Evolutionary conservation across 2,888 invertebrate species (phyloP), one percentile per base, ranked within the genome.

Genomic region (Biston stratarius): DNA sequence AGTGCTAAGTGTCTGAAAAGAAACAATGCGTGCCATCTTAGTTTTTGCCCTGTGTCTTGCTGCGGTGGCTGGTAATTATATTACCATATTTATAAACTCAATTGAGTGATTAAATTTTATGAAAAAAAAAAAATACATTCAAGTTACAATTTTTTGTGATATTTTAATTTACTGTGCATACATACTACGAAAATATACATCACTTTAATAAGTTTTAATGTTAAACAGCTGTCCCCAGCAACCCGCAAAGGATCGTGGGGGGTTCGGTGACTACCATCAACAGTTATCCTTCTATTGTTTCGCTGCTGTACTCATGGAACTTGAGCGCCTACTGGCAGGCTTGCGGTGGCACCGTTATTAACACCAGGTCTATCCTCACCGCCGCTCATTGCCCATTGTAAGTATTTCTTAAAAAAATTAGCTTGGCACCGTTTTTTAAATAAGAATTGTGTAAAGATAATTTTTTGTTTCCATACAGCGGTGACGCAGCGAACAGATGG

Each of bases 341-440:
- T 0, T 84, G 85, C 52, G 83, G 79, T 8, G 83, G 83, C 6
- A 67, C 77, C 34, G 75, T 85, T 14, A 53, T 85, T n/a, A 85
- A 79, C 53, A 76, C 63, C 34, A 75, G 77, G 12, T 55, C 79
- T 51, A 64, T 83, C 5, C 72, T 84, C 3, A 74, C 83, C 5
- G 81, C 83, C 3, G 84, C 83, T 47, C 83, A 83, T 64, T 85
- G 85, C 62, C 57, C 70, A 1, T 9, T 58, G 83, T 83, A 71
- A 77, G 79, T 77, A 38, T 38, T 9, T 38, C 38, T 38, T 38
- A 38, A 38, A 38, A 6, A 24, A 36, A 12, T n/a, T 6, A 14
- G 14, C 24, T 52, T 38, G 14, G 38, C 38, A 52, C 3, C 7
- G 9, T 48, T 10, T 6, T 24, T 15, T 24, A 9, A 15, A 10